A percentile compares a stretch with the other conserved stretches of the same genome.
Evolutionary conservation across 1,140 invertebrate species (phyloP).

Genomic region (Hirudo medicinalis): DNA sequence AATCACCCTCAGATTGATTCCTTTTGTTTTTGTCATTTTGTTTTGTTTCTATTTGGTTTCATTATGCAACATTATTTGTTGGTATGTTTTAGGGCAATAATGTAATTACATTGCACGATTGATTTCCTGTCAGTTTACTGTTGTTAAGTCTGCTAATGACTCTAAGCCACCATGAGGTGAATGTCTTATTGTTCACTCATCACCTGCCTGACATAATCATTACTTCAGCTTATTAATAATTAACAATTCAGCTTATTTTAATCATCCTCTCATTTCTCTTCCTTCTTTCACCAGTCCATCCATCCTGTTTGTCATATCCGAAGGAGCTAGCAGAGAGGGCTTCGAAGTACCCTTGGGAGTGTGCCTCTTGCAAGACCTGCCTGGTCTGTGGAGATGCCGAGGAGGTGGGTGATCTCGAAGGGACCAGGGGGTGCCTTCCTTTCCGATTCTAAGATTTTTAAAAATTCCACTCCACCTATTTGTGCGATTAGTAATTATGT

Average conservation of each 20-base stretch:
- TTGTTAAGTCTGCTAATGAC: neutral
- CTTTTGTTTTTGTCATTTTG: neutral
- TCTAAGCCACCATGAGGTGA: neutral
- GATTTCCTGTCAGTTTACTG: neutral
- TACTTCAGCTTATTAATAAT: neutral
- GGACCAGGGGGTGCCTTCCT: no score
- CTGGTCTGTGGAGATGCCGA: slow-evolving; percentile 37
- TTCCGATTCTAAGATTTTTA: no score
- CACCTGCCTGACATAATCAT: neutral
- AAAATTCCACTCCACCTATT: no score
- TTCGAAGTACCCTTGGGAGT: slow-evolving; percentile 39
- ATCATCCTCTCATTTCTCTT: neutral
- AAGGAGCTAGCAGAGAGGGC: slow-evolving; percentile 34
- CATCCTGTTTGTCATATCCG: slow-evolving; percentile 43
- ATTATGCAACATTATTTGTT: neutral
- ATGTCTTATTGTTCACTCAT: neutral
- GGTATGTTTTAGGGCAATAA: neutral
- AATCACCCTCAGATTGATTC: slow-evolving; percentile 12
- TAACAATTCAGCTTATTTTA: neutral
- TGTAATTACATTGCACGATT: neutral
- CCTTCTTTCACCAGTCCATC: slow-evolving; percentile 38
- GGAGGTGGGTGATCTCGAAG: slow-evolving; percentile 23
- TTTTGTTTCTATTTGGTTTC: neutral
- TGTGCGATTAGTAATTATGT: no score
- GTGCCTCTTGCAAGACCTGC: slow-evolving; percentile 43